Evolutionary conservation across 2,888 invertebrate species (phyloP), one percentile per base, ranked within the genome.

Genomic region (Zygaena filipendulae): DNA sequence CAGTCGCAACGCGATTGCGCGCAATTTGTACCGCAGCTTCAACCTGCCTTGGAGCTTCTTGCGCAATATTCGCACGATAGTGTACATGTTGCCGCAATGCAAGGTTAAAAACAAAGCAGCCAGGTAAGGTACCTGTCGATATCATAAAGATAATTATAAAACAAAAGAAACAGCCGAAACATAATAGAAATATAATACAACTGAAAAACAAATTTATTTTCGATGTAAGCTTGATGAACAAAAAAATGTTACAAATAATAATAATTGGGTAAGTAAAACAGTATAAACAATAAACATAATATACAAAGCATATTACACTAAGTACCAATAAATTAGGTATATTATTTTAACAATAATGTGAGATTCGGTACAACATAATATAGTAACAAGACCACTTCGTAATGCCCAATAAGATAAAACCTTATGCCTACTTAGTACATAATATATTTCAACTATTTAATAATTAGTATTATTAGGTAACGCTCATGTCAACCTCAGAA

Each of bases 51-150:
- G 70, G 30, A 81, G 81, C 80, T 97, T 97, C 71, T 92, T 92
- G 39, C 91, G 91, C 53, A 97, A 87, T 13, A 95, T 92, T 75
- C 88, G 82, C 39, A 91, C 81, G 12, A 95, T 92, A 20, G 97
- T 97, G 33, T 87, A 84, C 39, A 87, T 87, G 75, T 98, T 98
- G 43, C 96, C 95, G 51, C 90, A 74, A 74, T 94, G 95, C 40
- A 98, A 83, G 45, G 91, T 64, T 43, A 95, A 84, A 70, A 97
- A 97, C 71, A 95, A 86, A 29, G 84, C 75, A 52, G 91, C 86
- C 54, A 97, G 81, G 39, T 91, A 91, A 33, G 88, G 83, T 28
- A 95, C 91, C 90, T 92, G 80, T 49, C 47, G 52, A 60, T 41
- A 43, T 46, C 41, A 52, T 53, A 61, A 63, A 63, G 45, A 49